Evolutionary conservation across 2,797 vertebrate species (phyloP), one percentile per base, ranked within the genome.

Genomic region (Psittacula echo): DNA sequence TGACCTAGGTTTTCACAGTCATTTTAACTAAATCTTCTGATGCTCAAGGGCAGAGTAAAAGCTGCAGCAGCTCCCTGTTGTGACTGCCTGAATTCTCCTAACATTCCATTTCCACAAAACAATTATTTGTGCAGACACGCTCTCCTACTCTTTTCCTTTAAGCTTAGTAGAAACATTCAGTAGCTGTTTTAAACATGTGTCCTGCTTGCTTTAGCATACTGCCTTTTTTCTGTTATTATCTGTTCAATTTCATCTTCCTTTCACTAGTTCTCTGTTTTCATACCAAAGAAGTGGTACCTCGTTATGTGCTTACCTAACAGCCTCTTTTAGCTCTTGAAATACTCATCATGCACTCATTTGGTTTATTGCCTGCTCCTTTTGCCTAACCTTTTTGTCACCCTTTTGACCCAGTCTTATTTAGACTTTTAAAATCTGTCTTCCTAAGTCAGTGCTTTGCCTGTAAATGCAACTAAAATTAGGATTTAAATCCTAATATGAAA

Each of bases 381-480:
- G 47, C 19, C 58, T 72, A 67, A 61, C 5, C 65, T 48, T 50
- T 84, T 32, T 60, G 41, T 62, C 22, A 86, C 27, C 5, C 15
- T 81, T 85, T 84, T 50, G 45, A 54, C 58, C 39, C 34, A 70
- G 34, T 23, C 60, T 54, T 66, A 72, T 81, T 80, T 77, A 94
- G 41, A 58, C 30, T 68, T 89, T 44, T 45, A 68, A 71, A 78
- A 89, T 71, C 56, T 91, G 24, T 72, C 51, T 94, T 93, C 30
- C 53, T 50, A 87, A 91, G 44, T 74, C 67, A 89, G 26, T 83
- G 24, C 56, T 89, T 83, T 92, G 81, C 48, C 34, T 87, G 17
- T 41, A 87, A 93, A 89, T 71, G 53, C 30, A 61, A 60, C 83
- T 94, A 88, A 93, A 93, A 91, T 95, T 93, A 94, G 90, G 18